Conservation (phyloP, 2,797 vertebrate species). For the Mormyrus hasselquistii region DNA sequence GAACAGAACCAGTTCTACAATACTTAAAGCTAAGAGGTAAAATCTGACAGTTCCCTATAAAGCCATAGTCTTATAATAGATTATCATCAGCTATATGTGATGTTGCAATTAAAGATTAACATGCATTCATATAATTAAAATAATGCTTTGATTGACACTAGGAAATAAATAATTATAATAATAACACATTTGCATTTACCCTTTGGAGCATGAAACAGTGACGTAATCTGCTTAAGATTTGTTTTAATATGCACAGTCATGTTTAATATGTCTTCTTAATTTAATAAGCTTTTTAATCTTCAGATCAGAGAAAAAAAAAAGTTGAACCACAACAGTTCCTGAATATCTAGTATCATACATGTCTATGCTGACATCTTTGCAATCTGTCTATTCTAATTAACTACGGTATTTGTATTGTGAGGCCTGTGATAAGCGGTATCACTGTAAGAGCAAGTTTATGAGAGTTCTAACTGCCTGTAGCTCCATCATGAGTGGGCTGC, state of each 20-base stretch:
- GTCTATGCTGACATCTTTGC: neutral
- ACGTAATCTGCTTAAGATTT: neutral
- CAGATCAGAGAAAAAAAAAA: neutral
- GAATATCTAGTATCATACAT: neutral
- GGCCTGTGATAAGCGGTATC: constrained; percentile 40
- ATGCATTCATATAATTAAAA: neutral
- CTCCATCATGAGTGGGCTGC: constrained; percentile 47
- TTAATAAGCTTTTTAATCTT: constrained; percentile 15
- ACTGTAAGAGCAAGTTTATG: constrained; percentile 55
- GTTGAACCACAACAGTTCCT: constrained; percentile 6
- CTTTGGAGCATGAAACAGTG: neutral
- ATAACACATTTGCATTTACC: neutral
- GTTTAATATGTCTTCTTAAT: neutral
- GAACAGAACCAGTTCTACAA: neutral
- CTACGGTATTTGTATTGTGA: constrained; percentile 32
- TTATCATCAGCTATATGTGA: neutral
- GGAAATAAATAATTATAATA: neutral
- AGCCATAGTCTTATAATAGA: neutral
- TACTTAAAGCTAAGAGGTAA: neutral
- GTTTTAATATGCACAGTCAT: neutral
- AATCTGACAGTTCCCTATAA: neutral
- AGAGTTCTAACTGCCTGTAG: constrained; percentile 56
- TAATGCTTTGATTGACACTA: neutral
- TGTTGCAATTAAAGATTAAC: neutral
- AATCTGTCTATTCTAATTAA: constrained; percentile 20